A percentile compares a stretch with the other conserved stretches of the same genome.
phyloP scores from a whole-genome alignment of 2,888 invertebrate species.

The Ochropleura plecta region DNA sequence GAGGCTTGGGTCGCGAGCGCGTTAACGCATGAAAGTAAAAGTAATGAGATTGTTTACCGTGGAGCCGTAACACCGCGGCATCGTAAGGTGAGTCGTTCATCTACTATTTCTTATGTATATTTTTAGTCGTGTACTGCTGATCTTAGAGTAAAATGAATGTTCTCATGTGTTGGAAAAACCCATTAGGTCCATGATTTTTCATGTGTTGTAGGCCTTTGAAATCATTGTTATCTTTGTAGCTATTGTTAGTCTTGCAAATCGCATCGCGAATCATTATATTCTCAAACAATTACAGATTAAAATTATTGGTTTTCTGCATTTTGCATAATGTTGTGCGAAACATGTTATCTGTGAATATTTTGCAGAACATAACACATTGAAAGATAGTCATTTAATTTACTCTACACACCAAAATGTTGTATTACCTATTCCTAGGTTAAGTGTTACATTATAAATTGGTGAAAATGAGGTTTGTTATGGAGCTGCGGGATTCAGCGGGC shows the following conservation, averaged over 20 bases:
- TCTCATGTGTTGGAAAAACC: neutral
- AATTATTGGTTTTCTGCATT: neutral
- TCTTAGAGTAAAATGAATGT: neutral
- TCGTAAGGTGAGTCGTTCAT: slow-evolving; percentile 74
- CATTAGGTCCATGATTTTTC: neutral
- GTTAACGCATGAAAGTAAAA: slow-evolving; percentile 75
- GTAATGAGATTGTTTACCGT: slow-evolving; percentile 72
- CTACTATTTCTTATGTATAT: slow-evolving; percentile 34
- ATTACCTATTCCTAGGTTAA: slow-evolving; percentile 68
- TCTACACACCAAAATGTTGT: slow-evolving; percentile 3
- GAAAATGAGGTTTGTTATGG: slow-evolving; percentile 16
- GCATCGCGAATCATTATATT: slow-evolving; percentile 1
- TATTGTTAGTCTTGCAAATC: slow-evolving; percentile 19
- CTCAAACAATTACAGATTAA: slow-evolving; percentile 4
- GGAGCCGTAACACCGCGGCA: slow-evolving; percentile 68
- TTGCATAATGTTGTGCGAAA: neutral
- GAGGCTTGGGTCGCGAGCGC: slow-evolving; percentile 62
- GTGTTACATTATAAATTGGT: slow-evolving; percentile 91
- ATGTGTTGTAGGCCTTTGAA: neutral
- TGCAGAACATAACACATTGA: neutral
- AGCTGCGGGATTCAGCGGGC: slow-evolving; percentile 21
- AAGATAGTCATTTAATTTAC: neutral
- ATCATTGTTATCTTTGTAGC: slow-evolving; percentile 14
- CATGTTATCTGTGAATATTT: neutral
- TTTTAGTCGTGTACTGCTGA: neutral